Percentiles rank a stretch among this genome's conserved stretches.
Conservation (phyloP, 2,888 invertebrate species). For the Tyria jacobaeae region DNA sequence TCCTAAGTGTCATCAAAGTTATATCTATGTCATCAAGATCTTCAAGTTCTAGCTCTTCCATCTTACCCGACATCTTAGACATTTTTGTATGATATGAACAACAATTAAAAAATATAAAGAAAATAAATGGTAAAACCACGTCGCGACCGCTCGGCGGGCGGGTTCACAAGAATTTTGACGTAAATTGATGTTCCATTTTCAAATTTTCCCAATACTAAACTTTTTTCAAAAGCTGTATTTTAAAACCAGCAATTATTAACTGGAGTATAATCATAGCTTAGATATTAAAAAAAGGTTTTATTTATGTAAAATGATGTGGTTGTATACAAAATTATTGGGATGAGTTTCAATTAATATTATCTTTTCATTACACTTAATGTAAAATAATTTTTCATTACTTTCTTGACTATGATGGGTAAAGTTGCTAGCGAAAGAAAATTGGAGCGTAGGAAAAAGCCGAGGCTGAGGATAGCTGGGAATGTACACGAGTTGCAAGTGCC, state of each 20-base stretch:
- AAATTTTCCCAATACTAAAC: constrained; percentile 29
- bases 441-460: too few species aligned
- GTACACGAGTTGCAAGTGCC: too few species aligned
- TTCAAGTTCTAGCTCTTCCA: constrained; percentile 51
- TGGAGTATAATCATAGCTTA: neutral
- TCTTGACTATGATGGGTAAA: too few species aligned
- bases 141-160: constrained; percentile 34
- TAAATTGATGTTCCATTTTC: constrained; percentile 55
- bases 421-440: too few species aligned
- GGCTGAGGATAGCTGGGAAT: too few species aligned
- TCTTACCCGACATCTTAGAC: constrained; percentile 4
- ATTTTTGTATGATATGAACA: constrained; percentile 13
- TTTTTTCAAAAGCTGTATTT: neutral
- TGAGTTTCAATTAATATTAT: too few species aligned
- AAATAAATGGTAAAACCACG: constrained; percentile 51
- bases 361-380: too few species aligned
- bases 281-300: neutral
- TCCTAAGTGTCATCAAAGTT: constrained; percentile 76
- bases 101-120: constrained; percentile 44
- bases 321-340: neutral
- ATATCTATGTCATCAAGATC: constrained; percentile 66
- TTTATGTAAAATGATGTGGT: neutral
- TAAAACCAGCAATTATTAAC: neutral
- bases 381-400: too few species aligned
- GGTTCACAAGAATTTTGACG: constrained; percentile 61